Evolutionary conservation across 2,113 vertebrate genomes (phyloP).

Genomic region (Clarias macrocephalus): DNA sequence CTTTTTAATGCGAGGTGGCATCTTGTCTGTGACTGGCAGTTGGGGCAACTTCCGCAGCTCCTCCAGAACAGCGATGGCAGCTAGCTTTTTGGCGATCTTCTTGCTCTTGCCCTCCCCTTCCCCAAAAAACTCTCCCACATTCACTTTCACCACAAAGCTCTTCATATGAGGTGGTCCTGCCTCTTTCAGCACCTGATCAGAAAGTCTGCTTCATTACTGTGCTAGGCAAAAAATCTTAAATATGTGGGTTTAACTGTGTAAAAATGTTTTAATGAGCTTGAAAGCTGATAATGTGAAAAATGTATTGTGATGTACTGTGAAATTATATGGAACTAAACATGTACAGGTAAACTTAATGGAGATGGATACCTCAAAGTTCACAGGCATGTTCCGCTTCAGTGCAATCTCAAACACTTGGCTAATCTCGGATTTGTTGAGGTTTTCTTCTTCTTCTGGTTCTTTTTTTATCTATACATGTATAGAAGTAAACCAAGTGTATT

Average conservation of each 20-base stretch:
- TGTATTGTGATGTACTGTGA: neutral
- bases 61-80: conserved; percentile 87
- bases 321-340: neutral
- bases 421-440: conserved; percentile 99
- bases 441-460: conserved; percentile 92
- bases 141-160: conserved; percentile 89
- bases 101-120: conserved; percentile 98
- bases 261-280: neutral
- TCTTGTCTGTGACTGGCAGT: conserved; percentile 86
- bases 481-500: neutral
- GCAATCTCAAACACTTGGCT: conserved; percentile 99
- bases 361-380: conserved; percentile 91
- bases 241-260: neutral
- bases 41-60: conserved; percentile 89
- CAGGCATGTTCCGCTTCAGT: conserved; percentile 96
- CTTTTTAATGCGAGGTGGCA: conserved; percentile 96
- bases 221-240: neutral
- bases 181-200: conserved; percentile 89
- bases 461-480: conserved; percentile 84
- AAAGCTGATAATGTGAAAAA: neutral
- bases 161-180: conserved; percentile 97
- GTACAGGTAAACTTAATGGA: neutral
- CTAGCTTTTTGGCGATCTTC: conserved; percentile 96
- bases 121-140: conserved; percentile 88
- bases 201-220: neutral